Conservation (phyloP, 2,113 vertebrate species). For the Otocyon megalotis region DNA sequence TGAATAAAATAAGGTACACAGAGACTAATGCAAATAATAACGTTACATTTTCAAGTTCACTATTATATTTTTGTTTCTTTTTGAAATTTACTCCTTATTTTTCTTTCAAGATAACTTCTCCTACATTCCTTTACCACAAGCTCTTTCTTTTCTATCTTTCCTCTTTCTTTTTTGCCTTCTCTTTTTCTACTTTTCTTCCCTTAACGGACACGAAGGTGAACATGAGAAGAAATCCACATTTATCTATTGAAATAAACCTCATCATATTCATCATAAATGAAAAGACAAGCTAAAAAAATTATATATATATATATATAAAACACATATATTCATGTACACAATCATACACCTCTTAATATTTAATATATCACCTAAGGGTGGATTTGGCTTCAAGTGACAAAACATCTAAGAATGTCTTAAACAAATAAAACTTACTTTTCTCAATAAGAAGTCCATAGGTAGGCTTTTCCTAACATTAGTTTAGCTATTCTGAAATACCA, state of each 20-base stretch:
- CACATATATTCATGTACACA: background rate
- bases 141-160: background rate
- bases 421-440: constrained; percentile 17
- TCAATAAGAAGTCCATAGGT: background rate
- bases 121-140: background rate
- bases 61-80: background rate
- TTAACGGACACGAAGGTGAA: background rate
- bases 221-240: background rate
- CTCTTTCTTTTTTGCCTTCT: background rate
- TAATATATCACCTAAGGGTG: background rate
- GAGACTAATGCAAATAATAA: background rate
- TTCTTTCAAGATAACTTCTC: background rate
- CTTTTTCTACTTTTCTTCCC: background rate
- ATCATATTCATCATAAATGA: background rate
- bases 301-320: background rate
- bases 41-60: background rate
- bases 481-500: background rate
- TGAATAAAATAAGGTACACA: background rate
- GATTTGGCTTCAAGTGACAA: background rate
- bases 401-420: background rate
- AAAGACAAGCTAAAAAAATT: background rate
- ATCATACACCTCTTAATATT: background rate
- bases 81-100: background rate
- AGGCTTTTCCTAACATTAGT: background rate
- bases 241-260: background rate